phyloP scores from a whole-genome alignment of 2,797 vertebrate species.

The Sebastes oblongus region DNA sequence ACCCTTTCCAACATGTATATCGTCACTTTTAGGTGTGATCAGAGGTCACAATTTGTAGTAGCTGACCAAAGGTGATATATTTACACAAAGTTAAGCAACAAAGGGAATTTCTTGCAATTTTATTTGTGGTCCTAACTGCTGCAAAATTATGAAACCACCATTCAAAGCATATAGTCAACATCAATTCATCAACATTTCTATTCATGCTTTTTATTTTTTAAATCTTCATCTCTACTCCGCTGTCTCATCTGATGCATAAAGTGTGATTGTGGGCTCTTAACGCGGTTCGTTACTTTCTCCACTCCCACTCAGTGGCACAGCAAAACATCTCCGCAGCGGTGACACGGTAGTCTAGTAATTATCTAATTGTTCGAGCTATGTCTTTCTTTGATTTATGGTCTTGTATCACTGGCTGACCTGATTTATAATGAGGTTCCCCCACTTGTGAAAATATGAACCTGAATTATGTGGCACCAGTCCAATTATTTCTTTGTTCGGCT shows the following conservation, averaged over 20 bases:
- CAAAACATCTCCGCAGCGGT: constrained; percentile 82
- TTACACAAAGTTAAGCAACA: neutral
- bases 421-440: constrained; percentile 90
- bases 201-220: constrained; percentile 27
- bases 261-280: constrained; percentile 50
- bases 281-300: constrained; percentile 38
- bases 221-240: constrained; percentile 16
- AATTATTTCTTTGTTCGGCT: constrained; percentile 84
- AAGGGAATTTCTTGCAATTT: neutral
- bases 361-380: constrained; percentile 95
- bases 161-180: neutral
- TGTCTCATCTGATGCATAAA: constrained; percentile 53
- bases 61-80: neutral
- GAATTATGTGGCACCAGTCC: constrained; percentile 84
- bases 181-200: neutral
- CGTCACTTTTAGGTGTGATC: constrained; percentile 37
- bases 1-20: constrained; percentile 22
- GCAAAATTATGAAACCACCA: neutral
- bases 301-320: constrained; percentile 63
- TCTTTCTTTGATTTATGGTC: constrained; percentile 94
- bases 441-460: constrained; percentile 86
- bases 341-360: constrained; percentile 91
- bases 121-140: neutral
- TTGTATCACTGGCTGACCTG: constrained; percentile 93
- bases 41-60: neutral